These are phyloP conservation scores for Creontiades dilutus DNA, from an alignment of 2,888 invertebrate genomes.

Conservation along the genomic window DNA sequence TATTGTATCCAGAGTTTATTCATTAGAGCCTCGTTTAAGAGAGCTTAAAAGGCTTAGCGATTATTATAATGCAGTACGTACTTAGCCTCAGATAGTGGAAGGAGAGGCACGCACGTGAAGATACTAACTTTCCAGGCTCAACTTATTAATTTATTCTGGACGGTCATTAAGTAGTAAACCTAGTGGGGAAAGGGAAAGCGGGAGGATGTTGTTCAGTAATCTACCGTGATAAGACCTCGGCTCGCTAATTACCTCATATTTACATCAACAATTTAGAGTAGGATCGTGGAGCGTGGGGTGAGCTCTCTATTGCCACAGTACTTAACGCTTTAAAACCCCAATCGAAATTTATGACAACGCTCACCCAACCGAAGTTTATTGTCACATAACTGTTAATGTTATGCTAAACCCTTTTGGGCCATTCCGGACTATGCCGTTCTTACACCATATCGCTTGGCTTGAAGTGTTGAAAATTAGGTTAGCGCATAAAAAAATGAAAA, in stretches of 20 bases:
- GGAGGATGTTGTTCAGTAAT: slow-evolving; percentile 45
- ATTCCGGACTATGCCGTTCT: neutral
- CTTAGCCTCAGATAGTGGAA: neutral
- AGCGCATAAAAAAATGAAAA: too few relatives aligned
- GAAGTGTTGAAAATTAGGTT: neutral
- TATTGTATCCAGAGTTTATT: neutral
- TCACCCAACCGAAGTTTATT: slow-evolving; percentile 1
- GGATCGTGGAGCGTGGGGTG: slow-evolving; percentile 12
- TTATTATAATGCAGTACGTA: slow-evolving; percentile 20
- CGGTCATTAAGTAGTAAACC: slow-evolving; percentile 42
- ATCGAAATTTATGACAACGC: neutral
- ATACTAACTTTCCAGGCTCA: slow-evolving; percentile 45
- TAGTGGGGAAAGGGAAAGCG: slow-evolving; percentile 6
- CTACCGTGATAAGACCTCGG: slow-evolving; percentile 51
- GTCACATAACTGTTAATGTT: slow-evolving; percentile 31
- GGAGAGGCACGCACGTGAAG: slow-evolving; percentile 15
- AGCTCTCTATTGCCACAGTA: slow-evolving; percentile 15
- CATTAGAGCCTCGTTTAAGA: neutral
- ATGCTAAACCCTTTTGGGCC: neutral
- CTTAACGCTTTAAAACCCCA: slow-evolving; percentile 39
- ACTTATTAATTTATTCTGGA: slow-evolving; percentile 48
- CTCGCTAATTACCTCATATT: slow-evolving; percentile 60
- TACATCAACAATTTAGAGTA: slow-evolving; percentile 38
- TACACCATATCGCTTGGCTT: neutral
- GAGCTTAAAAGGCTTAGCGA: slow-evolving; percentile 23